phyloP scores from a whole-genome alignment of 2,797 vertebrate species.

The Rousettus madagascariensis region DNA sequence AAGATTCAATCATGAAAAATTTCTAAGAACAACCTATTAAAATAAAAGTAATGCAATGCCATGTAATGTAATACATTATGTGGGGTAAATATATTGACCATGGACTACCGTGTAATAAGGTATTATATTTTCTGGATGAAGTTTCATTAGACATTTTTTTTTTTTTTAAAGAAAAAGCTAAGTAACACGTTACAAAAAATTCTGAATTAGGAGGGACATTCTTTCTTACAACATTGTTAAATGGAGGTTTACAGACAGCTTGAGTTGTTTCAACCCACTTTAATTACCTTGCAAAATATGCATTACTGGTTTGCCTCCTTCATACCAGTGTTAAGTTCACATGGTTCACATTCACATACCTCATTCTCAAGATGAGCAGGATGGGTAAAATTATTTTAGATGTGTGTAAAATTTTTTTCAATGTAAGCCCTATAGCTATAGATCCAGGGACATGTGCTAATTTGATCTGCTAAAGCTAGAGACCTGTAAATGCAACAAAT shows the following conservation, averaged over 20 bases:
- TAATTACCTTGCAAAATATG: background rate
- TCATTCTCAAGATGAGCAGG: background rate
- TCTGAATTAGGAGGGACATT: background rate
- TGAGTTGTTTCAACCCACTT: background rate
- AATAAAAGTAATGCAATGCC: background rate
- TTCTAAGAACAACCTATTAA: background rate
- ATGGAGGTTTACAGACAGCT: background rate
- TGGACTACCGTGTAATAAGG: background rate
- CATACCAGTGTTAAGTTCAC: background rate
- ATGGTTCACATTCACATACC: background rate
- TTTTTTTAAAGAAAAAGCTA: background rate
- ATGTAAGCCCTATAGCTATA: background rate
- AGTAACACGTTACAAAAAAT: background rate
- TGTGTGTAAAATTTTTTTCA: background rate
- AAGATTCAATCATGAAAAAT: constrained; percentile 39
- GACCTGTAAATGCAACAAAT: background rate
- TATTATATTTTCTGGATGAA: constrained; percentile 12
- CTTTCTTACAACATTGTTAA: background rate
- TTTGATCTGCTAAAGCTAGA: background rate
- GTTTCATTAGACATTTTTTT: background rate
- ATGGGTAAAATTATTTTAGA: constrained; percentile 10
- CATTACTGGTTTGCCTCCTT: background rate
- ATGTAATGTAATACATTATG: background rate
- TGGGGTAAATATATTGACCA: background rate
- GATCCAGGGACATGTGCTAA: background rate